Evolutionary conservation across 2,888 invertebrate species (phyloP), one percentile per base, ranked within the genome.

Genomic region (Pecten maximus): DNA sequence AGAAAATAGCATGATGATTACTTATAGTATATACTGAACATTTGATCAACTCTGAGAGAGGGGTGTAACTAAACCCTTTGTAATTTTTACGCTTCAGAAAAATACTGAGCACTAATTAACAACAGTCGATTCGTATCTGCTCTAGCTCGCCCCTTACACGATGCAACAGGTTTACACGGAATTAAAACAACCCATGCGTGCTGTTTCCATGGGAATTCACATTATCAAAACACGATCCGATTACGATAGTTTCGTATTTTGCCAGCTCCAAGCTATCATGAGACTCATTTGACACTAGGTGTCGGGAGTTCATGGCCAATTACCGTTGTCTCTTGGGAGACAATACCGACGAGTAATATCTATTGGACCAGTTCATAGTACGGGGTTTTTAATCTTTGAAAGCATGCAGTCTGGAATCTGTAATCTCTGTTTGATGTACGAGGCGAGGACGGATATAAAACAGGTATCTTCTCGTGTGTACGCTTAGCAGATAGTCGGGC

Each of bases 201-300:
- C n/a, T n/a, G 12, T 44, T 44, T 44, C 44, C 50, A 16, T 16
- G 50, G 50, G 8, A 50, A 8, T 50, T 2, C 16, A 16, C 16
- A 50, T 50, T 15, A 50, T 50, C 50, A 50, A 8, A 50, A 50
- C 19, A 50, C 8, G 50, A 50, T 50, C 50, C 50, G n/a, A 60
- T 60, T 60, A 60, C 60, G 60, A 60, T 60, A 60, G 28, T 60
- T 60, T 60, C 60, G 60, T 60, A 28, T 60, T 60, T 60, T 60
- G 60, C 60, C 60, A 60, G 60, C 60, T 60, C 60, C 50, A 4
- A 16, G 60, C 60, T 60, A 28, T 60, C 28, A n/a, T 16, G 60
- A 28, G n/a, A 28, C 60, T 8, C 28, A 60, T n/a, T n/a, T 60
- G n/a, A 60, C 60, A 60, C 60, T 35, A 35, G 74, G 23, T 28